Evolutionary conservation across 2,888 invertebrate genomes (phyloP), one percentile per base, ranked within the genome.

Genomic region (Eupithecia abbreviata): DNA sequence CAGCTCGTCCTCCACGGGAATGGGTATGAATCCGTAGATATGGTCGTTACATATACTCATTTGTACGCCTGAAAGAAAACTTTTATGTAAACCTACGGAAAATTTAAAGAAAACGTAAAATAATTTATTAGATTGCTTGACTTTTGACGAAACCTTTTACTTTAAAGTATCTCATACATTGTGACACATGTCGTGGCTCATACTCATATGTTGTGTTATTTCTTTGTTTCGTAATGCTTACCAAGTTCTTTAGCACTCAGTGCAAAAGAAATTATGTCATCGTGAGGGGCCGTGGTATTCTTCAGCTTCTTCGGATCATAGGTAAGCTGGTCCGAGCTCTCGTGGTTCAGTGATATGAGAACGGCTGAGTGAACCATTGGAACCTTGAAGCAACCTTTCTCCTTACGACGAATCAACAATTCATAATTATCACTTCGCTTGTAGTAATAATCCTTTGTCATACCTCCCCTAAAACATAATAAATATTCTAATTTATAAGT

Each of bases 251-350:
- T 97, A 0, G 98, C 98, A 69, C 97, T 97, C 12, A 97, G 90
- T 4, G 99, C 99, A 93, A 99, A 99, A 0, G 97, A 96, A 81
- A 99, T 98, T 72, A 99, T 98, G 89, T 99, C 99, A 92, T 99
- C 99, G 1, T 96, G 93, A 0, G 98, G 98, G 0, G 98, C 98
- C 73, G 96, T 90, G 84, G 97, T 98, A n/a, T 92, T 87, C 4
- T 86, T 85, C 0, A 97, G 85, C 72, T 96, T 96, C 2, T 95
- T 89, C 0, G 97, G 95, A 78, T 96, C 94, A 86, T 98, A 99
- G 0, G 98, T 97, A 9, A 99, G 92, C 15, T 87, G 83, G 77
- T 97, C 96, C 0, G 97, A 96, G 2, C 89, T 88, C 0, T 87
- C 85, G 75, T 93, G 91, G 30, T 96, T 95, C 75, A 99, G 90